Evolutionary conservation across 2,888 invertebrate species (phyloP).

Genomic region (Cerceris ruficornis): DNA sequence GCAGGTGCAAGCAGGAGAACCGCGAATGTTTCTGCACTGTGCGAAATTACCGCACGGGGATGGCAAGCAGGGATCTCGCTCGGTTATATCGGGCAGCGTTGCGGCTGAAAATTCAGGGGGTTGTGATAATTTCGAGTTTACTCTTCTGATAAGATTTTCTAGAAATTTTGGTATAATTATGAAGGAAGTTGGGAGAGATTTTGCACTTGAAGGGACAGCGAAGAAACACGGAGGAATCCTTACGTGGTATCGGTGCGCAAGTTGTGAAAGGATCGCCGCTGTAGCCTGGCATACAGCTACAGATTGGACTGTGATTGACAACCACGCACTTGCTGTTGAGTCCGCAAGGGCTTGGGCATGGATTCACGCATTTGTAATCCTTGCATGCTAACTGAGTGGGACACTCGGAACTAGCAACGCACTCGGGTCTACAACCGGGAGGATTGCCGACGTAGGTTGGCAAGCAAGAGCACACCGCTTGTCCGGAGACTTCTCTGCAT

Average conservation of each 20-base stretch:
- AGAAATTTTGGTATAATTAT: not conserved
- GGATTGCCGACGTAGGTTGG: conserved; percentile 85
- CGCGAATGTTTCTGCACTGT: conserved; percentile 85
- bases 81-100: conserved; percentile 81
- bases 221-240: conserved; percentile 47
- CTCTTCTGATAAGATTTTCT: not conserved
- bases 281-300: conserved; percentile 82
- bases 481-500: conserved; percentile 84
- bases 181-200: not conserved
- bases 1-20: conserved; percentile 81
- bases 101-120: conserved; percentile 81
- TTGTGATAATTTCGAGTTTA: not conserved
- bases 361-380: conserved; percentile 86
- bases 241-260: conserved; percentile 76
- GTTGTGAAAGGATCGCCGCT: conserved; percentile 83
- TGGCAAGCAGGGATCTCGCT: conserved; percentile 85
- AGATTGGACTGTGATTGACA: conserved; percentile 83
- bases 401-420: conserved; percentile 86
- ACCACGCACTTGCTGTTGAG: conserved; percentile 83
- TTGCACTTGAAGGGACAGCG: not conserved
- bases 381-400: conserved; percentile 85
- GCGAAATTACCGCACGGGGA: conserved; percentile 90
- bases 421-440: conserved; percentile 87
- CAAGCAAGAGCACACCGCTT: conserved; percentile 86
- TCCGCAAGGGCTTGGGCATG: conserved; percentile 85